Percentiles rank a stretch among this genome's conserved stretches.
Evolutionary conservation across 2,113 vertebrate genomes (phyloP).

Genomic region (Phoenicopterus ruber): DNA sequence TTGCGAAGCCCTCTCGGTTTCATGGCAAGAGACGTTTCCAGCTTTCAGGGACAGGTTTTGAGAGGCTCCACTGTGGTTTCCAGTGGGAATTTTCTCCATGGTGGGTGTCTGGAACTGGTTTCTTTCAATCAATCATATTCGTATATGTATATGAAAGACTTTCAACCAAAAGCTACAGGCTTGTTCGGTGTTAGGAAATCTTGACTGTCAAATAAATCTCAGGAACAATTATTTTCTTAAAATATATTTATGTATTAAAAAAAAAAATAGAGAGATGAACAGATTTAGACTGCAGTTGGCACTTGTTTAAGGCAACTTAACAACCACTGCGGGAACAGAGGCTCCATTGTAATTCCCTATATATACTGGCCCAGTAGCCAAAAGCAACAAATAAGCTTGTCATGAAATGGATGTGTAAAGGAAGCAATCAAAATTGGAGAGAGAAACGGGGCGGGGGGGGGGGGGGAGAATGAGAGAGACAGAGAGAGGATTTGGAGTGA

Average conservation of each 20-base stretch:
- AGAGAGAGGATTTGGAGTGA: background rate
- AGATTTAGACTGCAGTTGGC: conserved; percentile 11
- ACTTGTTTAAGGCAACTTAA: background rate
- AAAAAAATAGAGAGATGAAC: background rate
- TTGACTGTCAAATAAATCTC: conserved; percentile 36
- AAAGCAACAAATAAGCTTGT: conserved; percentile 51
- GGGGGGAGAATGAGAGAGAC: background rate
- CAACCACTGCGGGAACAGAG: conserved; percentile 3
- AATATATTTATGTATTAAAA: background rate
- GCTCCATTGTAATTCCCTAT: conserved; percentile 15
- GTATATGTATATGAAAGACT: background rate
- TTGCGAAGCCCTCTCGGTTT: background rate
- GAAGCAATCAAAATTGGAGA: conserved; percentile 24
- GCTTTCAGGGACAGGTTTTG: background rate
- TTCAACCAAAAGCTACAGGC: background rate
- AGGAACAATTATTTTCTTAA: conserved; percentile 24
- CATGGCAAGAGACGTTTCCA: background rate
- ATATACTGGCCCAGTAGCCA: conserved; percentile 7
- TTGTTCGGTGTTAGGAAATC: background rate
- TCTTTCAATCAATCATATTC: conserved; percentile 4
- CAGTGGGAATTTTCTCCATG: background rate
- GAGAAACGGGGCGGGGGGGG: background rate
- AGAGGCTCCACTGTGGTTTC: background rate
- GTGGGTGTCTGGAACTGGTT: background rate
- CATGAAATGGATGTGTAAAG: conserved; percentile 43